Conservation (phyloP, 1,140 invertebrate species). For the Aphidius gifuensis region DNA sequence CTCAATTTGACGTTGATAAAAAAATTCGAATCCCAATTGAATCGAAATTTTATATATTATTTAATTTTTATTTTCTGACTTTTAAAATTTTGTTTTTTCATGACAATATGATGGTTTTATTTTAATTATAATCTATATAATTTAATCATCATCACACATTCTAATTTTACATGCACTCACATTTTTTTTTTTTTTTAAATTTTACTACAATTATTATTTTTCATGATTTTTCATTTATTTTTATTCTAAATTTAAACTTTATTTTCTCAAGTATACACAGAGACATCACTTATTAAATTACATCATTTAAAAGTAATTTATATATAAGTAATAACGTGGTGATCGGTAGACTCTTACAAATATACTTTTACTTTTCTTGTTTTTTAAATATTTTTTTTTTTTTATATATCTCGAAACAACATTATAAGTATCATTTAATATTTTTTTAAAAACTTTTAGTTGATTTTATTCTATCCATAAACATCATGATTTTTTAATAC, state of each 20-base stretch:
- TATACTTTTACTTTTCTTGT: constrained; percentile 26
- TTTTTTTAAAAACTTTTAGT: constrained; percentile 8
- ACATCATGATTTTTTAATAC: too few species aligned
- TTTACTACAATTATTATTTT: neutral
- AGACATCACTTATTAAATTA: constrained; percentile 31
- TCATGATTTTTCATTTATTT: constrained; percentile 22
- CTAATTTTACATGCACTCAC: neutral
- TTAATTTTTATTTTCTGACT: neutral
- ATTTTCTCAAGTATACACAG: constrained; percentile 26
- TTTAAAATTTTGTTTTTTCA: neutral
- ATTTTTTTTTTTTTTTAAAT: neutral
- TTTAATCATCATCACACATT: neutral
- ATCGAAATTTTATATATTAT: too few species aligned
- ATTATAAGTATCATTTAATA: neutral
- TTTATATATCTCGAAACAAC: constrained; percentile 10
- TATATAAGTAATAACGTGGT: constrained; percentile 38
- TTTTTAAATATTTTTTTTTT: constrained; percentile 21
- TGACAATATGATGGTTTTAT: neutral
- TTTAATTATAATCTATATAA: constrained; percentile 1
- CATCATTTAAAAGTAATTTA: constrained; percentile 25
- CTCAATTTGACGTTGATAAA: neutral
- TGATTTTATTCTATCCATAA: too few species aligned
- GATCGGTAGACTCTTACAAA: constrained; percentile 34
- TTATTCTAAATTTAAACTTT: constrained; percentile 16
- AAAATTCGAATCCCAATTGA: too few species aligned